Base-by-base conservation (phyloP, 2,888 invertebrate species). In the Melieria omissa region DNA sequence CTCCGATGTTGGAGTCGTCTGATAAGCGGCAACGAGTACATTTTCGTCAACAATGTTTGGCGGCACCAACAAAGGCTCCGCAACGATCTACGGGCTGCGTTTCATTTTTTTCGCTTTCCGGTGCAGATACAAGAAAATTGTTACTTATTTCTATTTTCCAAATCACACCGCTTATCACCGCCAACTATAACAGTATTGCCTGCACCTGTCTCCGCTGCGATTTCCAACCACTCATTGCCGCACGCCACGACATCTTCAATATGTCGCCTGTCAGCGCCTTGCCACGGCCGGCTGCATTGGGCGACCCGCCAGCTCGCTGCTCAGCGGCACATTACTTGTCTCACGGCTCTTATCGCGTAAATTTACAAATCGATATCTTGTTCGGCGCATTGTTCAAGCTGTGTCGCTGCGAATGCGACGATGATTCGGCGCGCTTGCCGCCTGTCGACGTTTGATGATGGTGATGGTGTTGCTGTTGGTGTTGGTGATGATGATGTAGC, bases 361-460 rank as follows among this genome's bases (percentile, higher is more conserved):
- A 80, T 82, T 82, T 81, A 82, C 82, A 83, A 83, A 83, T 83
- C 82, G 81, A 83, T 83, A 82, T 82, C 82, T 78, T 81, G 81
- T 80, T 78, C 71, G 55, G 73, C 73, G 60, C 73, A 52, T 69
- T 76, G 73, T 79, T 76, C 72, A 70, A 70, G 75, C 74, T 78
- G 73, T 58, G 62, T 61, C 60, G 45, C 42, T 61, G 7, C 42
- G 4, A 67, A 47, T 60, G 10, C 10, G 7, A 47, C 16, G 67
- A 47, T 52, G 49, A 16, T 47, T 29, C 29, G 29, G 29, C 29
- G 2, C 29, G 29, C 29, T 29, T 29, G 29, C 29, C 29, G 29
- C 29, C 29, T 29, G 29, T 29, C 29, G 29, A 29, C 29, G 29
- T 29, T 29, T 29, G 29, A 14, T 65, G 49, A 14, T 47, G 29